phyloP scores from a whole-genome alignment of 2,797 vertebrate genomes.

The Parotocinclus haroldoi region DNA sequence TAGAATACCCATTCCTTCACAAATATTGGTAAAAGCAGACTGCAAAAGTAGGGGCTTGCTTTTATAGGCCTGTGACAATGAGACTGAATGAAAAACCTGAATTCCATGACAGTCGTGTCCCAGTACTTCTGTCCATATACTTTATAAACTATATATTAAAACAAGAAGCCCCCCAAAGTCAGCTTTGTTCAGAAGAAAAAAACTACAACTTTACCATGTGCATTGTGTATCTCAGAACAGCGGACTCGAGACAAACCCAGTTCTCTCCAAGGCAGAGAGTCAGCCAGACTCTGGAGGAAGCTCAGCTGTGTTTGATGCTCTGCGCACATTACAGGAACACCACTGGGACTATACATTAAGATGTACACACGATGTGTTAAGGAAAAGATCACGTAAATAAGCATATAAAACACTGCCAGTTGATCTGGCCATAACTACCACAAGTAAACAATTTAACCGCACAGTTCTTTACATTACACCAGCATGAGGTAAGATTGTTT shows the following conservation, averaged over 20 bases:
- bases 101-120: too few species aligned
- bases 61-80: too few species aligned
- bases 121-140: background rate
- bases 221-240: constrained; percentile 16
- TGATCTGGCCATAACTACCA: too few species aligned
- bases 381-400: constrained; percentile 38
- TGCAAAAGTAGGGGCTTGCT: too few species aligned
- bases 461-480: too few species aligned
- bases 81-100: too few species aligned
- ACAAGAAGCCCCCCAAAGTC: background rate
- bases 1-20: too few species aligned
- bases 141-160: background rate
- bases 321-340: constrained; percentile 58
- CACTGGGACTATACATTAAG: constrained; percentile 66
- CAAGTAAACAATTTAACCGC: too few species aligned
- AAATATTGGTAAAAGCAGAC: too few species aligned
- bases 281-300: constrained; percentile 62
- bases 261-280: constrained; percentile 56
- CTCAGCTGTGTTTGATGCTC: constrained; percentile 36
- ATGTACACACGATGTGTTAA: constrained; percentile 61
- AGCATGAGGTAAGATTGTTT: too few species aligned
- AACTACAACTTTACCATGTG: constrained; percentile 35
- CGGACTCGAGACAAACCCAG: constrained; percentile 52
- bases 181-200: too few species aligned
- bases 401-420: too few species aligned